Evolutionary conservation across 2,888 invertebrate genomes (phyloP).

Genomic region (Strigamia crassipes): DNA sequence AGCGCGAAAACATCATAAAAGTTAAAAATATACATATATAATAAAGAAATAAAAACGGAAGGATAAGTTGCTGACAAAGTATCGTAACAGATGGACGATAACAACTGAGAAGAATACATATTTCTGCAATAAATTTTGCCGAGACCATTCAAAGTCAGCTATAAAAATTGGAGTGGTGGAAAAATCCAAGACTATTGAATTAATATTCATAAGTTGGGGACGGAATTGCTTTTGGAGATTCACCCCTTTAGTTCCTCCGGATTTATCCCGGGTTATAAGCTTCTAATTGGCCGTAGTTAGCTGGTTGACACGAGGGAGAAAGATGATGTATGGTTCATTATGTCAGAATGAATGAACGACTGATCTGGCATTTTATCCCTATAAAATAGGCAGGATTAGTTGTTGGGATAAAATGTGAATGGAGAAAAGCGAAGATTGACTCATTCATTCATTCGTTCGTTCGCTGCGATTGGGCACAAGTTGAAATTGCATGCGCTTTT

Average conservation of each 20-base stretch:
- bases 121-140: slow-evolving; percentile 15
- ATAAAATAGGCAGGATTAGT: slow-evolving; percentile 6
- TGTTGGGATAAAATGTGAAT: not conserved
- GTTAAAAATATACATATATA: not conserved
- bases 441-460: slow-evolving; percentile 5
- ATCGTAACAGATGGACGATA: slow-evolving; percentile 30
- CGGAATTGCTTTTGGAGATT: slow-evolving; percentile 20
- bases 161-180: slow-evolving; percentile 30
- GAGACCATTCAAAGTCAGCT: not conserved
- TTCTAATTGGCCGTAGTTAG: slow-evolving; percentile 26
- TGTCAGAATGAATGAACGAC: slow-evolving; percentile 12
- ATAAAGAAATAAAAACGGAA: not conserved
- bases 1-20: not conserved
- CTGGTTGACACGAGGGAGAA: not conserved
- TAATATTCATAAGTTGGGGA: slow-evolving; percentile 30
- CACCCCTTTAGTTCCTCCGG: slow-evolving; percentile 7
- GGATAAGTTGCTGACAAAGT: slow-evolving; percentile 8
- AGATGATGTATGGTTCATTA: slow-evolving; percentile 22
- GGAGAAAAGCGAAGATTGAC: slow-evolving; percentile 3
- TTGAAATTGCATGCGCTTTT: not conserved
- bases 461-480: not conserved
- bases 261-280: slow-evolving; percentile 13
- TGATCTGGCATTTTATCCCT: slow-evolving; percentile 16
- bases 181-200: slow-evolving; percentile 25
- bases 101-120: slow-evolving; percentile 26